Evolutionary conservation across 2,797 vertebrate genomes (phyloP).

Genomic region (Crenichthys baileyi): DNA sequence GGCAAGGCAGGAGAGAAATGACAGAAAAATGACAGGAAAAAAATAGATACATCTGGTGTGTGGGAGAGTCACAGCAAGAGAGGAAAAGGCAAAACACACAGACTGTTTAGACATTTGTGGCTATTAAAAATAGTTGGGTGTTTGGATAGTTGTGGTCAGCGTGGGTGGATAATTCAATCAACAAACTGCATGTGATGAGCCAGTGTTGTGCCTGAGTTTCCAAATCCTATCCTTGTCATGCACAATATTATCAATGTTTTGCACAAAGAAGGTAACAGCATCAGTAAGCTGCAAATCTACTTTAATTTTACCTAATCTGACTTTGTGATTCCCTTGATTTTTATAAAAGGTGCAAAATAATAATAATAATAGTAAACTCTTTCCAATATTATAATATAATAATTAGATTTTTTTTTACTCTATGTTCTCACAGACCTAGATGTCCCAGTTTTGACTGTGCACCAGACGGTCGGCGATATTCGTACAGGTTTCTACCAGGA

Average conservation of each 20-base stretch:
- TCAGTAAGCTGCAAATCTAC: conserved; percentile 9
- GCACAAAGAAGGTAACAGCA: not conserved
- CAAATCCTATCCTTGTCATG: conserved; percentile 25
- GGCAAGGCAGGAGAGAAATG: conserved; percentile 31
- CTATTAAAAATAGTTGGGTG: conserved; percentile 38
- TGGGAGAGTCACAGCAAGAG: conserved; percentile 33
- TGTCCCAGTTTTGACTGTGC: conserved; percentile 91
- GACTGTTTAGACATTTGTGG: conserved; percentile 47
- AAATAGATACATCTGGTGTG: conserved; percentile 21
- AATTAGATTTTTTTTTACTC: not conserved
- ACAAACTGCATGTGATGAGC: conserved; percentile 42
- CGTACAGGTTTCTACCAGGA: conserved; percentile 98
- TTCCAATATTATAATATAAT: conserved; percentile 10
- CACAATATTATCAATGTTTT: conserved; percentile 17
- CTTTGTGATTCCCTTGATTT: conserved; percentile 2
- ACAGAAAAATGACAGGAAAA: conserved; percentile 43
- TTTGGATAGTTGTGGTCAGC: conserved; percentile 50
- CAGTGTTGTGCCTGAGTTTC: conserved; percentile 41
- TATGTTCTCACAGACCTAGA: conserved; percentile 87
- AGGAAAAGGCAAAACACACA: conserved; percentile 25
- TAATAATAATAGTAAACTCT: conserved; percentile 2
- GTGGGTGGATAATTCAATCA: conserved; percentile 36
- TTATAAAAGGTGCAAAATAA: not conserved
- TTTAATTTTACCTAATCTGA: conserved; percentile 9
- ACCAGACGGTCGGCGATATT: conserved; percentile 97